phyloP scores from a whole-genome alignment of 2,888 invertebrate genomes.

The Drosophila robusta region DNA sequence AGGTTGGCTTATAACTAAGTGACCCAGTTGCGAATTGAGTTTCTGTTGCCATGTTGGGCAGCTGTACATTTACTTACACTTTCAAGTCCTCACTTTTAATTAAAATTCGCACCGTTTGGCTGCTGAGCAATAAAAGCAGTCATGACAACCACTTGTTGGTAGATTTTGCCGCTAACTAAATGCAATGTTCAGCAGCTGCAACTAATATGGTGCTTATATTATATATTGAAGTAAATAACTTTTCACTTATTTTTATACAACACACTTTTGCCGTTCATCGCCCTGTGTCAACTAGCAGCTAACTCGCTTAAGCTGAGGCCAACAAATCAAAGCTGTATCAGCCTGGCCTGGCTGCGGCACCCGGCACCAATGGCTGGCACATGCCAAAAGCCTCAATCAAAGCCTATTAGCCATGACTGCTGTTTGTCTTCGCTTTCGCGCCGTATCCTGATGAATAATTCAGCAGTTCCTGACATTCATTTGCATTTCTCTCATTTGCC shows the following conservation, averaged over 20 bases:
- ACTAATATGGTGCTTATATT: background rate
- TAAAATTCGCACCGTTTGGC: slow-evolving; percentile 23
- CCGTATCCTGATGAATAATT: slow-evolving; percentile 73
- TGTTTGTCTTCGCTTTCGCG: slow-evolving; percentile 53
- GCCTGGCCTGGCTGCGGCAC: background rate
- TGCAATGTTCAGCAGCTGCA: slow-evolving; percentile 13
- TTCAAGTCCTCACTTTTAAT: slow-evolving; percentile 33
- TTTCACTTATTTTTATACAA: slow-evolving; percentile 1
- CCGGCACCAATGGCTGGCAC: slow-evolving; percentile 56
- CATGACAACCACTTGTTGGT: slow-evolving; percentile 28
- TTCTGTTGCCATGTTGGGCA: slow-evolving; percentile 18
- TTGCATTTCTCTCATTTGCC: slow-evolving; percentile 59
- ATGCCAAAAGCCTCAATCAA: slow-evolving; percentile 69
- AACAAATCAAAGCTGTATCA: slow-evolving; percentile 58
- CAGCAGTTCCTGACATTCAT: slow-evolving; percentile 55
- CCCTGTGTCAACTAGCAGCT: slow-evolving; percentile 11
- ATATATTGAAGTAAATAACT: slow-evolving; percentile 14
- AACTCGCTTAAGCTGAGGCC: slow-evolving; percentile 29
- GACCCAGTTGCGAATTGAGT: slow-evolving; percentile 61
- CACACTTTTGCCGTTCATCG: slow-evolving; percentile 7
- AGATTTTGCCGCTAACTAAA: slow-evolving; percentile 29
- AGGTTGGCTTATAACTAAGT: slow-evolving; percentile 37
- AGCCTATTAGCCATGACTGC: slow-evolving; percentile 61
- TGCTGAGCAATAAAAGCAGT: background rate
- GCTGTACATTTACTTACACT: slow-evolving; percentile 19